Conservation (phyloP, 2,888 invertebrate species). For the Luffia ferchaultella region DNA sequence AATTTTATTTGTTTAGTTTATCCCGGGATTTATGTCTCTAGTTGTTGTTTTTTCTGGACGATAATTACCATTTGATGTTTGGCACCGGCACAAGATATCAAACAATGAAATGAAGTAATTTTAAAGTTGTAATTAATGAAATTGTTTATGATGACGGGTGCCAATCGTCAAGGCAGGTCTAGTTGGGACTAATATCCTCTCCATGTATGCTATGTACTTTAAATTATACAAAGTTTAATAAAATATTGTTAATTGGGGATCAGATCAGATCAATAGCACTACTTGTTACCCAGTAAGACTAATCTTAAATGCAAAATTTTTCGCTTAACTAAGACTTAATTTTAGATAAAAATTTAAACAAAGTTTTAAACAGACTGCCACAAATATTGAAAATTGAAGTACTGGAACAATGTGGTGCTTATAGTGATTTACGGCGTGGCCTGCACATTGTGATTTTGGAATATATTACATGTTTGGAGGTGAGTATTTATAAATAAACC, state of each 20-base stretch:
- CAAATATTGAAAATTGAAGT: not conserved
- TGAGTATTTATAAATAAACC: not conserved
- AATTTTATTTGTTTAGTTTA: conserved; percentile 60
- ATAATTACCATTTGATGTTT: conserved; percentile 18
- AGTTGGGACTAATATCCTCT: no score
- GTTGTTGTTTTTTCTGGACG: conserved; percentile 41
- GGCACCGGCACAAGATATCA: not conserved
- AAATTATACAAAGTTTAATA: no score
- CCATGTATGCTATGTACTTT: no score
- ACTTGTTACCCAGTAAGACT: no score
- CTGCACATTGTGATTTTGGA: no score
- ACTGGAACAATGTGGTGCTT: not conserved
- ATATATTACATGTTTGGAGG: not conserved
- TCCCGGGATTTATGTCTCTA: conserved; percentile 38
- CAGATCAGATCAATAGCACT: no score
- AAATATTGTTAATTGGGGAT: no score
- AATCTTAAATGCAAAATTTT: not conserved
- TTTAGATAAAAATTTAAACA: not conserved
- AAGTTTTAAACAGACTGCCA: not conserved
- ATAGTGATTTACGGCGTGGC: not conserved
- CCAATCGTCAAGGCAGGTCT: not conserved
- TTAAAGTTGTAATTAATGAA: not conserved
- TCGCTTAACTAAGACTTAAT: no score
- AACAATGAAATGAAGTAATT: not conserved
- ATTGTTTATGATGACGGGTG: not conserved